Base-by-base conservation (phyloP, 2,888 invertebrate genomes). In the Antitype chi region DNA sequence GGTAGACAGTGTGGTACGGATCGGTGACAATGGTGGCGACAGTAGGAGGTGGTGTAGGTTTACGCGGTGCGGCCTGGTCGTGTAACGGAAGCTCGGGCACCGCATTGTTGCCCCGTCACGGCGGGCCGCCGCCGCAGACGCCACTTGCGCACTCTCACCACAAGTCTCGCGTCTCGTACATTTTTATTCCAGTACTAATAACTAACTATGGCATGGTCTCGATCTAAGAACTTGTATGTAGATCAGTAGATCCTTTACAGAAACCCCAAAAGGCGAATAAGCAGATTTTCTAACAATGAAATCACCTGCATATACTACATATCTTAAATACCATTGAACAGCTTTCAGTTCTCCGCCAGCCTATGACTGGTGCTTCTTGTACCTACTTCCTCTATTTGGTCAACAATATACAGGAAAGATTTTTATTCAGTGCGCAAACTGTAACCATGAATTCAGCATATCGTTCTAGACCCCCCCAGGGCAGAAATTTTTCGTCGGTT, bases 41-140 rank as follows among this genome's bases (percentile, higher is more conserved):
- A 86, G 87, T 79, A 83, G 85, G 78, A 85, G 83, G 72, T 89
- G 92, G 93, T 94, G 92, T 94, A 89, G 91, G 89, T 82, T 94
- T 94, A 92, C 93, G 81, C 76, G 81, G 80, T 76, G 78, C 59
- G 72, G 74, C 69, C 78, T 84, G 87, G 78, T 88, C 80, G 85
- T 89, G 89, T 92, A 92, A 93, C 92, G 92, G 92, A 92, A 92
- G 91, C 91, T 88, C 76, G 81, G 89, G 86, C 88, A 87, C 88
- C 90, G 88, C 89, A 90, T 92, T 91, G 93, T 92, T 88, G 84
- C 63, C 49, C 87, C 91, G 91, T 91, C 92, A 90, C 90, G 90
- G 83, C 85, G 86, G 76, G 84, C 76, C 88, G 88, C 84, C 80
- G 70, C 88, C 85, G 38, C 76, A 80, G 85, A 59, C 84, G 85